Conservation (phyloP, 2,888 invertebrate genomes). For the Ptychoptera contaminata region DNA sequence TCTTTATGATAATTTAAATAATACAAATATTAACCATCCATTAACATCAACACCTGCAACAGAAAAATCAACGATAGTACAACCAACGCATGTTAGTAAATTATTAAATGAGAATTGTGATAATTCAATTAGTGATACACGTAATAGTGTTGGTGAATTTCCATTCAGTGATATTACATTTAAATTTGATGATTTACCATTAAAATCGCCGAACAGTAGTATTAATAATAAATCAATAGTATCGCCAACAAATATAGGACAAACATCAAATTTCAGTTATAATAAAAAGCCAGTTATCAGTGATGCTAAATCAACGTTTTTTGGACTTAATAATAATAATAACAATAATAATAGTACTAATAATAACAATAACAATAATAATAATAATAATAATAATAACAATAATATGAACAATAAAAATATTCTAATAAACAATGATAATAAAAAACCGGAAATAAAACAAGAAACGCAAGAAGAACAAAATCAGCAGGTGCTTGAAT, state of each 20-base stretch:
- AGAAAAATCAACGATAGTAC: neutral
- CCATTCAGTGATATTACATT: constrained; percentile 10
- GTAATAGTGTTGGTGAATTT: constrained; percentile 6
- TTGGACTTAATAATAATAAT: constrained; percentile 20
- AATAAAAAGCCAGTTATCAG: constrained; percentile 24
- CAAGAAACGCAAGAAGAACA: no score
- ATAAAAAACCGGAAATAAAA: neutral
- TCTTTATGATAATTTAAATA: constrained; percentile 27
- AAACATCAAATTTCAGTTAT: neutral
- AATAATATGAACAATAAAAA: constrained; percentile 1
- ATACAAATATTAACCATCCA: neutral
- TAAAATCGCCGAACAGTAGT: neutral
- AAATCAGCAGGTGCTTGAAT: no score
- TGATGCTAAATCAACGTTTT: constrained; percentile 30
- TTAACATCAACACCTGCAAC: neutral
- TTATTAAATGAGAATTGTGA: no score
- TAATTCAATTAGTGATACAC: neutral
- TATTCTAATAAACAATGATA: neutral
- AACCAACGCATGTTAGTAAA: neutral
- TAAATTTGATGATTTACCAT: constrained; percentile 8
- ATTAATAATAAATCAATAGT: neutral
- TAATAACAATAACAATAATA: constrained; percentile 1
- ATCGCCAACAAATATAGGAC: neutral
- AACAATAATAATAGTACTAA: neutral
- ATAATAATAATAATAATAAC: neutral